phyloP scores from a whole-genome alignment of 2,888 invertebrate genomes.

The Drosophila colorata region DNA sequence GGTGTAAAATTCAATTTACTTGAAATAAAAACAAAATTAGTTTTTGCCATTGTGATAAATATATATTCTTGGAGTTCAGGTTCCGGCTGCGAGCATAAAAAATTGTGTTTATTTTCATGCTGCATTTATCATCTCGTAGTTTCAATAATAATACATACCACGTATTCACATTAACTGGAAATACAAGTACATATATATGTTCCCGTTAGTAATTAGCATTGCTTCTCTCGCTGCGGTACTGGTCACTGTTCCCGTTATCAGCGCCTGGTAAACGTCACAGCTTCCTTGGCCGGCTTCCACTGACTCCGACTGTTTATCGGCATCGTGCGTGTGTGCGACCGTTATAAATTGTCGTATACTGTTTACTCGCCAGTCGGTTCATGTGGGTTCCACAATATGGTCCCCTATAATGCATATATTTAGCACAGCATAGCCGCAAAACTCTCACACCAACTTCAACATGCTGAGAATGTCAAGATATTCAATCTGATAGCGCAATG shows the following conservation, averaged over 20 bases:
- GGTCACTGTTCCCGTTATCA: conserved; percentile 35
- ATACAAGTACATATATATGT: background rate
- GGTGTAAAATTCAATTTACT: too few relatives aligned
- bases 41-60: background rate
- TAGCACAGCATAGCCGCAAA: conserved; percentile 15
- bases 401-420: conserved; percentile 51
- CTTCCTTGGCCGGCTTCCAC: conserved; percentile 26
- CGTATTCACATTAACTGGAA: background rate
- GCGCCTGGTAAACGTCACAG: conserved; percentile 24
- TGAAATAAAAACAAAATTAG: background rate
- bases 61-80: background rate
- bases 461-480: background rate
- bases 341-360: conserved; percentile 29
- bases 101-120: background rate
- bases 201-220: conserved; percentile 1
- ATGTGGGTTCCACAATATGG: conserved; percentile 41
- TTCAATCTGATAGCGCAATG: conserved; percentile 12
- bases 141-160: conserved; percentile 2
- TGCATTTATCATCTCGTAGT: conserved; percentile 11
- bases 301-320: conserved; percentile 24
- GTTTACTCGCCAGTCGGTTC: background rate
- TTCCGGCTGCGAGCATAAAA: background rate
- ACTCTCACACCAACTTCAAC: background rate
- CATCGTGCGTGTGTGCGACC: conserved; percentile 15
- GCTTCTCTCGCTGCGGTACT: conserved; percentile 2